Evolutionary conservation across 2,113 vertebrate species (phyloP), one percentile per base, ranked within the genome.

Genomic region (Charina bottae): DNA sequence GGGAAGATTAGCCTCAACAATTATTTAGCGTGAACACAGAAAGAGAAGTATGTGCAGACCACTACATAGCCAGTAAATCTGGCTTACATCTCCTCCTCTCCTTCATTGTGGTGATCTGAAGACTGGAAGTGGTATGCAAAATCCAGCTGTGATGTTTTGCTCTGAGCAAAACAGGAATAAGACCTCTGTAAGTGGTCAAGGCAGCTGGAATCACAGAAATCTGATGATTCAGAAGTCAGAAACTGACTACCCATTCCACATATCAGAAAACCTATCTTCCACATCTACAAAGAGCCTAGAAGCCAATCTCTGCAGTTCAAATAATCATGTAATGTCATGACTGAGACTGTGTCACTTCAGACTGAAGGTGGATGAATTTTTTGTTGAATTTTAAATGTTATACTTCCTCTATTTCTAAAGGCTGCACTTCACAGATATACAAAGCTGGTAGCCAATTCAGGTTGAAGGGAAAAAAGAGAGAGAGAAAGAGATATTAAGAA

Each of bases 1-100:
- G 42, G 42, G 42, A 42, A 42, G 42, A n/a, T 68, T 68, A 28
- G 11, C 62, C 26, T 4, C 62, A 68, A 68, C 28, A n/a, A 68
- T 54, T 88, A 84, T 28, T 89, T 89, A 89, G 28, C 89, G 68
- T 83, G 87, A 92, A 92, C 68, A 88, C 42, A 88, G 59, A 72
- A 92, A 92, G 6, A 24, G 28, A 92, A 46, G 83, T 88, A 21
- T 84, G 87, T 84, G 88, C 53, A 89, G 72, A 37, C 56, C 87
- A 84, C 87, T 54, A 83, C 86, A 87, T 21, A 58, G 85, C 62
- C 62, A 87, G 42, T 91, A 83, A 92, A 92, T 88, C 64, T 91
- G 54, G 64, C 59, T 88, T 91, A 49, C 87, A 68, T 88, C 90
- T 87, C 78, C 33, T 56, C 64, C 42, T 88, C 7, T 55, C 85